Evolutionary conservation across 1,140 invertebrate species (phyloP).

Genomic region (Arion vulgaris): DNA sequence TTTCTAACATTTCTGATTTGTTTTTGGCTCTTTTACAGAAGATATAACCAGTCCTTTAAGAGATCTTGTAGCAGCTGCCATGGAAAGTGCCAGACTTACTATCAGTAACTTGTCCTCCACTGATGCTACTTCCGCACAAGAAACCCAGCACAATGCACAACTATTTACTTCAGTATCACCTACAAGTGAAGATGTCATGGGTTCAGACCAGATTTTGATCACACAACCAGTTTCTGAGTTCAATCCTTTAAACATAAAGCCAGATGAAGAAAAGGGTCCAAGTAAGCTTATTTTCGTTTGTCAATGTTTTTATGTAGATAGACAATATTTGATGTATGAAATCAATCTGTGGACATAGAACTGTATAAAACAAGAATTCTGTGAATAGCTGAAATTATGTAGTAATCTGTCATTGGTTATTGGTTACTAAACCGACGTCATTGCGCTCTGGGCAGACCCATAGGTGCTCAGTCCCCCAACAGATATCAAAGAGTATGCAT

Average conservation of each 20-base stretch:
- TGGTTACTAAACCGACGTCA: no score
- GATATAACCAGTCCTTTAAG: background rate
- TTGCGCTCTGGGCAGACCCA: no score
- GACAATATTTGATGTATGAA: background rate
- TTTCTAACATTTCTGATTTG: background rate
- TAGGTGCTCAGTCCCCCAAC: no score
- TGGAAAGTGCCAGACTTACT: background rate
- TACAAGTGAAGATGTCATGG: background rate
- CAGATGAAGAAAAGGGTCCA: background rate
- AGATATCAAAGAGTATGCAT: no score
- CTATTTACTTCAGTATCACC: background rate
- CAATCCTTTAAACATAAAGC: background rate
- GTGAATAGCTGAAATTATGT: no score
- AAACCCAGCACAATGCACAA: background rate
- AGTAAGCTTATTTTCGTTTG: background rate
- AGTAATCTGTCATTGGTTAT: no score
- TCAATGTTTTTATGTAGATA: background rate
- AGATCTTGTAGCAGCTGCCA: slow-evolving; percentile 14
- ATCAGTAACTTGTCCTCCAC: background rate
- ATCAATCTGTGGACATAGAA: background rate
- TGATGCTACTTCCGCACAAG: background rate
- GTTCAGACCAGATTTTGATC: background rate
- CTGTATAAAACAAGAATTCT: no score
- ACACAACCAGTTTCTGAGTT: background rate
- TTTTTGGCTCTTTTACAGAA: background rate